Conservation (phyloP, 2,797 vertebrate genomes). For the Antrozous pallidus region DNA sequence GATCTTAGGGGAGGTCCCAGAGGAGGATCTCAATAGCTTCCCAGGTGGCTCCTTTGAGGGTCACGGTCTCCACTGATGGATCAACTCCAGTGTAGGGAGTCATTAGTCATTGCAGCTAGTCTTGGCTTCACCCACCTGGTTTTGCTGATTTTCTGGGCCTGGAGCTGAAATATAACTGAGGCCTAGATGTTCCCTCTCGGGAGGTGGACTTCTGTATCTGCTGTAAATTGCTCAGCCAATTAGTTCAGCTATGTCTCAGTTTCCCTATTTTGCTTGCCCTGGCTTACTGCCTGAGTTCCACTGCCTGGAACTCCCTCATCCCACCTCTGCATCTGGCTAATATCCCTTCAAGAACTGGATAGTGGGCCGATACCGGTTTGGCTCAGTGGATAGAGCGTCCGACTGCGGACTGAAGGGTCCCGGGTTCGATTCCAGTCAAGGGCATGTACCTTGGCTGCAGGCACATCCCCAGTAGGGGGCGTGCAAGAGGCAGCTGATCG, state of each 20-base stretch:
- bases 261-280: background rate
- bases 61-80: background rate
- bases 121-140: background rate
- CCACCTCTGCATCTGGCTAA: background rate
- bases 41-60: background rate
- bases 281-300: background rate
- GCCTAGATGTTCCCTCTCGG: background rate
- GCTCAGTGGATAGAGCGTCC: too few species aligned
- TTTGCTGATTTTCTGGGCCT: background rate
- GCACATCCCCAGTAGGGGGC: too few species aligned
- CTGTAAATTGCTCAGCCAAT: background rate
- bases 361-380: too few species aligned
- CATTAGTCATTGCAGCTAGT: background rate
- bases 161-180: background rate
- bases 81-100: background rate
- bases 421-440: too few species aligned
- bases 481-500: too few species aligned
- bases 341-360: background rate
- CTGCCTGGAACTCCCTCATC: background rate
- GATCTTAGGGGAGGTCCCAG: background rate
- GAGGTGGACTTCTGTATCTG: background rate
- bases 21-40: background rate
- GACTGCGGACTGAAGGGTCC: too few species aligned
- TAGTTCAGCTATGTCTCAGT: background rate
- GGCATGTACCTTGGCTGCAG: too few species aligned